Base-by-base conservation (phyloP, 2,797 vertebrate genomes). In the Anniella stebbinsi region DNA sequence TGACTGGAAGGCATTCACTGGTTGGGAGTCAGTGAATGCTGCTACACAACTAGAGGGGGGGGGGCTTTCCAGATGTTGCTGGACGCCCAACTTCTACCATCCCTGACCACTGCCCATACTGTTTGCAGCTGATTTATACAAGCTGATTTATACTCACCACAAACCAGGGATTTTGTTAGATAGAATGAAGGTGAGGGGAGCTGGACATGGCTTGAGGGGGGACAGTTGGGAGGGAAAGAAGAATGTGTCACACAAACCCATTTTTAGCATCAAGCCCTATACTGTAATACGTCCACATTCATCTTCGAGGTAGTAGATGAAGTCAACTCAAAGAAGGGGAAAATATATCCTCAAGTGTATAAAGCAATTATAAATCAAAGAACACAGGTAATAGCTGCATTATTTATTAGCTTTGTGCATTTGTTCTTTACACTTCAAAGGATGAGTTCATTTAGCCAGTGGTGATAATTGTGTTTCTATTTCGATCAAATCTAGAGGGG, bases 341-440 rank as follows among this genome's bases (percentile, higher is more conserved):
- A 83, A 30, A 51, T 25, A 80, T 77, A 23, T 38, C 70, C 84
- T 41, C n/a, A 77, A 63, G 80, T 86, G 83, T 75, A 73, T 90
- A 91, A 95, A 91, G 89, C 89, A 81, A 41, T 48, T 91, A 93
- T 97, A 97, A 97, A 96, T 97, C 96, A 97, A 88, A 87, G 0
- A 0, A 1, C 60, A 70, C 0, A 92, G 93, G 94, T 93, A 89
- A 93, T 90, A 84, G 92, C 91, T 91, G 45, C 89, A 89, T 92
- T 94, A 95, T 85, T 89, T 93, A 87, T 92, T 70, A 63, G 83
- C 93, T 89, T 10, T 89, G 89, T 90, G 60, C 33, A 12, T 88
- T 30, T 89, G 88, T 90, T 93, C 96, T 97, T 97, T 97, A 96
- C 96, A 97, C 93, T 97, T 92, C 78, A 90, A 93, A 48, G 94